Evolutionary conservation across 2,113 vertebrate genomes (phyloP).

Genomic region (Scomber japonicus): DNA sequence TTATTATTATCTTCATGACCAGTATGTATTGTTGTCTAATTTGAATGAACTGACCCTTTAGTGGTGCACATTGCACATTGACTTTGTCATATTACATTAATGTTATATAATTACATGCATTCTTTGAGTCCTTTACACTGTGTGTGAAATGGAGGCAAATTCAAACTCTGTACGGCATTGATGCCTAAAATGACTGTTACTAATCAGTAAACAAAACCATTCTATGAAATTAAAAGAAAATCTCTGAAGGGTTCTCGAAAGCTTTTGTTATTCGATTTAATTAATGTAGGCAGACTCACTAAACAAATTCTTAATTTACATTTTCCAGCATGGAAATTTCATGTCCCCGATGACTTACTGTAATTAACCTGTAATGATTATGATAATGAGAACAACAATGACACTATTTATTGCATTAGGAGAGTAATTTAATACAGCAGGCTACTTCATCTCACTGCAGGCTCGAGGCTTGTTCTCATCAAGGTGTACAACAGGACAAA

Average conservation of each 20-base stretch:
- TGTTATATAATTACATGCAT: not conserved
- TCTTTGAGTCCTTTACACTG: not conserved
- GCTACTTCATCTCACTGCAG: slow-evolving; percentile 59
- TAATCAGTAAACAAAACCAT: slow-evolving; percentile 1
- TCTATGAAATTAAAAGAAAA: slow-evolving; percentile 5
- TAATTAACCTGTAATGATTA: slow-evolving; percentile 65
- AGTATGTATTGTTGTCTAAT: not conserved
- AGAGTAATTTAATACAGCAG: slow-evolving; percentile 52
- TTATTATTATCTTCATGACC: not conserved
- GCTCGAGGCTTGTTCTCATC: slow-evolving; percentile 37
- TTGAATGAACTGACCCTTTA: not conserved
- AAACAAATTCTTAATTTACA: slow-evolving; percentile 62
- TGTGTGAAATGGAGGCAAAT: not conserved
- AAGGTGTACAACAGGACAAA: slow-evolving; percentile 40
- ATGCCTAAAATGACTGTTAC: not conserved
- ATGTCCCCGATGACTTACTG: slow-evolving; percentile 43
- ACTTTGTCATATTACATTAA: not conserved
- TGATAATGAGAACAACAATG: slow-evolving; percentile 59
- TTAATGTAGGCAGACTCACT: slow-evolving; percentile 38
- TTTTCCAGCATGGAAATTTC: slow-evolving; percentile 48
- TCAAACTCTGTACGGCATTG: not conserved
- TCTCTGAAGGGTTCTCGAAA: slow-evolving; percentile 15
- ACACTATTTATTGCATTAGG: slow-evolving; percentile 59
- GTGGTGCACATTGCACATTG: not conserved
- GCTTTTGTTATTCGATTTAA: slow-evolving; percentile 45